Conservation (phyloP, 2,113 vertebrate genomes). For the Eublepharis macularius region DNA sequence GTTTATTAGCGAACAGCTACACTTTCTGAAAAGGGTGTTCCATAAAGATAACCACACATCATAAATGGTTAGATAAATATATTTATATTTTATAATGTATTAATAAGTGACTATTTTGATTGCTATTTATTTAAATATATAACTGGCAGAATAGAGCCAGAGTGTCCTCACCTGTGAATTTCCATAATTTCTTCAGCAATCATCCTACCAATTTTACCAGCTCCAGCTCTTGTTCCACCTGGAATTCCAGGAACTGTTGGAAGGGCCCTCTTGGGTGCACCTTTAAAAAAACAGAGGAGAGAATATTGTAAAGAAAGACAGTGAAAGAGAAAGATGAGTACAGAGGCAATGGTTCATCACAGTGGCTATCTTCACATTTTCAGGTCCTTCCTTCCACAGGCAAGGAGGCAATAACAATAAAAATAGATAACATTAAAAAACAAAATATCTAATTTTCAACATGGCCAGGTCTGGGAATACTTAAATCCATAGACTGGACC, state of each 20-base stretch:
- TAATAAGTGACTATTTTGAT: no score
- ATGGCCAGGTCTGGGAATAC: no score
- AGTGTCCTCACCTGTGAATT: slow-evolving; percentile 89
- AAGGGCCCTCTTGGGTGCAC: slow-evolving; percentile 87
- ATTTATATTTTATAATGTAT: no score
- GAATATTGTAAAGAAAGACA: neutral
- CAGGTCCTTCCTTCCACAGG: neutral
- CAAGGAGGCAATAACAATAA: neutral
- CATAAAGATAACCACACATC: no score
- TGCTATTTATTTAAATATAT: no score
- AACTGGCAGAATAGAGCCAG: neutral
- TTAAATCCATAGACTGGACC: no score
- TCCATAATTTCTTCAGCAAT: slow-evolving; percentile 99
- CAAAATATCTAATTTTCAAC: no score
- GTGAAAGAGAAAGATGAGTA: neutral
- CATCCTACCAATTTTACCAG: slow-evolving; percentile 98
- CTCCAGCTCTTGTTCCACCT: slow-evolving; percentile 94
- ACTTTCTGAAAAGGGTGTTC: neutral
- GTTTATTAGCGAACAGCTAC: neutral
- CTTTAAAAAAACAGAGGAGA: slow-evolving; percentile 59
- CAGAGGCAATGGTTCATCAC: neutral
- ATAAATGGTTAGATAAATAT: no score
- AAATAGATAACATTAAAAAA: neutral
- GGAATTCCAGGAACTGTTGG: slow-evolving; percentile 96
- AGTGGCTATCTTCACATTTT: neutral